Conservation (phyloP, 2,888 invertebrate genomes). For the Dasypogon diadema region DNA sequence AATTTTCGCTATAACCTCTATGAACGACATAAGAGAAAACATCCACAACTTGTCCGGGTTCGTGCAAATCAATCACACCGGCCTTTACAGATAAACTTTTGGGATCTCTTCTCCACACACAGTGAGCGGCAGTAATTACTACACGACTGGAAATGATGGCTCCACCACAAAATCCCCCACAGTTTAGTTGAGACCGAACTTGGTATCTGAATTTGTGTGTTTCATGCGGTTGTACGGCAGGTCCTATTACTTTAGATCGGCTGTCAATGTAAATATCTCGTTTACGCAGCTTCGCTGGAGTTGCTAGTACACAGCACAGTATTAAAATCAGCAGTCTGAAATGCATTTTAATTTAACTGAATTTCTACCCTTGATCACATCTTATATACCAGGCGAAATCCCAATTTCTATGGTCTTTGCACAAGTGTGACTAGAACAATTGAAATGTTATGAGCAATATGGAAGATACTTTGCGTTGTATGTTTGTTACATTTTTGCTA, state of each 20-base stretch:
- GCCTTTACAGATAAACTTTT: neutral
- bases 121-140: neutral
- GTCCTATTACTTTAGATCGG: neutral
- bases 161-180: neutral
- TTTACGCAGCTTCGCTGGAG: neutral
- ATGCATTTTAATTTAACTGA: too few relatives aligned
- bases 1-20: neutral
- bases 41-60: neutral
- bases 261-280: neutral
- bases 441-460: too few relatives aligned
- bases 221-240: neutral
- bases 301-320: neutral
- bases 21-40: conserved; percentile 2
- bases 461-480: too few relatives aligned
- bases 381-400: too few relatives aligned
- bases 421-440: too few relatives aligned
- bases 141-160: neutral
- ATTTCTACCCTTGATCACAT: too few relatives aligned
- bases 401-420: too few relatives aligned
- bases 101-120: neutral
- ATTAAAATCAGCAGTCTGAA: too few relatives aligned
- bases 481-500: too few relatives aligned
- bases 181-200: neutral
- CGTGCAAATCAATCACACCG: neutral
- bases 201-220: neutral